Evolutionary conservation across 2,888 invertebrate species (phyloP).

Genomic region (Pyralis farinalis): DNA sequence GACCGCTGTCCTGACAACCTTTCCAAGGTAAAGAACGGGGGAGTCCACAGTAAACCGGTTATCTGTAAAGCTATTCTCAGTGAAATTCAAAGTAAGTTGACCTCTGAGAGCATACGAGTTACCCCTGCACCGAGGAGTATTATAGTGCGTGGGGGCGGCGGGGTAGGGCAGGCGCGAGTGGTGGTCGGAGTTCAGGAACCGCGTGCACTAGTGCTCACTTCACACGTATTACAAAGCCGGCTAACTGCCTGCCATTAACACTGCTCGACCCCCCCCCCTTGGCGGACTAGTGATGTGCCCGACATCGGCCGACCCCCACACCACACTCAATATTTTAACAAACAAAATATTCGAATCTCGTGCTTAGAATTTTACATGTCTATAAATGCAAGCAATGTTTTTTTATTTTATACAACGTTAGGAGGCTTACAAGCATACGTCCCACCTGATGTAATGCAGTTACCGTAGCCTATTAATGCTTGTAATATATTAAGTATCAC

Average conservation of each 20-base stretch:
- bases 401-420: too few relatives aligned
- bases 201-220: slow-evolving; percentile 70
- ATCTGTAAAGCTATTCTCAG: slow-evolving; percentile 31
- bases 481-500: too few relatives aligned
- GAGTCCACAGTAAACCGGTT: slow-evolving; percentile 42
- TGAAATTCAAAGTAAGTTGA: slow-evolving; percentile 33
- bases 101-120: slow-evolving; percentile 17
- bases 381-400: too few relatives aligned
- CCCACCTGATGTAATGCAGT: too few relatives aligned
- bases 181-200: slow-evolving; percentile 33
- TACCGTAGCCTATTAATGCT: too few relatives aligned
- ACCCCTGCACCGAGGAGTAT: slow-evolving; percentile 6
- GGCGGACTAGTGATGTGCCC: slow-evolving; percentile 26
- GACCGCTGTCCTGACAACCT: slow-evolving; percentile 8
- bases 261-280: slow-evolving; percentile 61
- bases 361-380: too few relatives aligned
- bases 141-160: slow-evolving; percentile 17
- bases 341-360: too few relatives aligned
- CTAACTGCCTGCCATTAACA: slow-evolving; percentile 79
- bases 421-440: too few relatives aligned
- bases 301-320: too few relatives aligned
- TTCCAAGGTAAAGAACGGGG: slow-evolving; percentile 22
- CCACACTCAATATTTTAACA: too few relatives aligned
- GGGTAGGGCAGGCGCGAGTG: slow-evolving; percentile 23
- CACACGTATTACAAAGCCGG: slow-evolving; percentile 75